Evolutionary conservation across 2,888 invertebrate species (phyloP).

Genomic region (Liodrosophila aerea): DNA sequence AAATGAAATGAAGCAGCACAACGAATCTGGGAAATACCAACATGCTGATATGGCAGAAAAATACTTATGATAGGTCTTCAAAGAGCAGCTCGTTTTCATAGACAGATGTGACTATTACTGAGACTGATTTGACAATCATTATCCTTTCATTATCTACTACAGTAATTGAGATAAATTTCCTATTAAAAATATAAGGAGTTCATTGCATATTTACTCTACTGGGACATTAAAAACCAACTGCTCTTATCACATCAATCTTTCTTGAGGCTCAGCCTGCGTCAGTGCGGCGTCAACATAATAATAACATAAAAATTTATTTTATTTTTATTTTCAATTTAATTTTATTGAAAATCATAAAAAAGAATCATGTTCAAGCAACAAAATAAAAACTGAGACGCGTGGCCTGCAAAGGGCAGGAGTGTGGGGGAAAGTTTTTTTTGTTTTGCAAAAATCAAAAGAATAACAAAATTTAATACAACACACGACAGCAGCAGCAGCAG

Average conservation of each 20-base stretch:
- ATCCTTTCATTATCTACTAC: too few relatives aligned
- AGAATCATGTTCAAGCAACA: slow-evolving; percentile 41
- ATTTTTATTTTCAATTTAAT: slow-evolving; percentile 80
- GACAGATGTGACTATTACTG: slow-evolving; percentile 8
- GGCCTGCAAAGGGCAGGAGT: slow-evolving; percentile 44
- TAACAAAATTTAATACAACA: slow-evolving; percentile 67
- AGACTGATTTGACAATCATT: too few relatives aligned
- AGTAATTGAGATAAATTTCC: background rate
- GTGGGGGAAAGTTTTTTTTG: slow-evolving; percentile 32
- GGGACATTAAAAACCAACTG: background rate
- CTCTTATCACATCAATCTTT: slow-evolving; percentile 43
- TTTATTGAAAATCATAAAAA: slow-evolving; percentile 75
- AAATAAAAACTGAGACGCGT: slow-evolving; percentile 50
- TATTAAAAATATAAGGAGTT: too few relatives aligned
- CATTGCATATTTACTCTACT: slow-evolving; percentile 35
- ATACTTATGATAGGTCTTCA: slow-evolving; percentile 13
- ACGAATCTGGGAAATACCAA: too few relatives aligned
- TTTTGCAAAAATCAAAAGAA: slow-evolving; percentile 19
- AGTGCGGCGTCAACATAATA: slow-evolving; percentile 70
- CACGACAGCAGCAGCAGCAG: slow-evolving; percentile 16
- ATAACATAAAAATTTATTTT: slow-evolving; percentile 76
- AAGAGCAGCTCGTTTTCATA: too few relatives aligned
- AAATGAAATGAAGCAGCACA: slow-evolving; percentile 22
- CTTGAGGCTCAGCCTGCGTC: slow-evolving; percentile 31
- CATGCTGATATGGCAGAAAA: slow-evolving; percentile 10